A percentile compares a stretch with the other conserved stretches of the same genome.
Conservation (phyloP, 2,113 vertebrate genomes). For the Istiophorus platypterus region DNA sequence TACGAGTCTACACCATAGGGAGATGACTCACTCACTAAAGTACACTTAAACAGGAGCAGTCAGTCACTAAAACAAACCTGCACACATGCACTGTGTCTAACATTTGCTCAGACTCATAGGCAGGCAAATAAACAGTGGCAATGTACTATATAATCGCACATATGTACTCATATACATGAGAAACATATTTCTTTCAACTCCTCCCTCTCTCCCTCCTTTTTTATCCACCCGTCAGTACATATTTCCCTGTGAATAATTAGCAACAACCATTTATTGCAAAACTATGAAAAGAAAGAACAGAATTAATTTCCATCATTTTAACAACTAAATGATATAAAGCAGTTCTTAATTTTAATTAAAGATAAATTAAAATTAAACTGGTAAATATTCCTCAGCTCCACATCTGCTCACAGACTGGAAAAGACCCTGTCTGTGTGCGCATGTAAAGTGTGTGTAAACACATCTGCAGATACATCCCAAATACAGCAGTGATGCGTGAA, state of each 20-base stretch:
- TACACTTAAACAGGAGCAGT: neutral
- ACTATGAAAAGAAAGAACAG: constrained; percentile 42
- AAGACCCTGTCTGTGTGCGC: neutral
- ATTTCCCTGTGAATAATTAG: constrained; percentile 63
- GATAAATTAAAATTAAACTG: constrained; percentile 42
- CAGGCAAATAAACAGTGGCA: neutral
- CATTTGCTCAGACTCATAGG: neutral
- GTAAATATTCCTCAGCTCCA: constrained; percentile 17
- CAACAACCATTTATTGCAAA: constrained; percentile 44
- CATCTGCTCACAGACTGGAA: constrained; percentile 15
- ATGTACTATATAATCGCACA: neutral
- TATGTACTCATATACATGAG: neutral
- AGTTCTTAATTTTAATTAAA: constrained; percentile 63
- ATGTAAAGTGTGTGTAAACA: neutral
- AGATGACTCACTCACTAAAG: neutral
- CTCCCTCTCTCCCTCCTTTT: neutral
- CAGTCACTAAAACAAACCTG: constrained; percentile 1
- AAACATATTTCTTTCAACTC: constrained; percentile 15
- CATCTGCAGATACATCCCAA: constrained; percentile 14
- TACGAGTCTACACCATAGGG: neutral
- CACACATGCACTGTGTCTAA: neutral
- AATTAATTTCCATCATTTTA: constrained; percentile 57
- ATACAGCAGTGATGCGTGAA: constrained; percentile 7
- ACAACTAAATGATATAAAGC: constrained; percentile 59
- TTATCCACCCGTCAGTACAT: constrained; percentile 15